phyloP scores from a whole-genome alignment of 2,113 vertebrate species.

The Tonatia bakeri region DNA sequence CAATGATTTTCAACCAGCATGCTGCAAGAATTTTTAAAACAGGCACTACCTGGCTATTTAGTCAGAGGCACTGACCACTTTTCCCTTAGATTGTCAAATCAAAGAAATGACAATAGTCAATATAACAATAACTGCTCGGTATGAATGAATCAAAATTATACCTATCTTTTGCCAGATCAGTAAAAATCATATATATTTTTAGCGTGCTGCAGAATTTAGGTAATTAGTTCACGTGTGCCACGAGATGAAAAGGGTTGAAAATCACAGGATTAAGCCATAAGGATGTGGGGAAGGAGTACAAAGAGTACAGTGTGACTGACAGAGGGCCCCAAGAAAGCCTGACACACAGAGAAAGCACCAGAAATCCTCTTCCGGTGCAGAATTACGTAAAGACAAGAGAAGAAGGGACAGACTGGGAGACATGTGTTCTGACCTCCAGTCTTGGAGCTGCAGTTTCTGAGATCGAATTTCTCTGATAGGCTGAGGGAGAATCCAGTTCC shows the following conservation, averaged over 20 bases:
- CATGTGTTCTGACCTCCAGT: background rate
- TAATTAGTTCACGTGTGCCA: no score
- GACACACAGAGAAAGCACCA: slow-evolving; percentile 1
- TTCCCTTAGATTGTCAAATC: no score
- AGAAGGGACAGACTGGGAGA: background rate
- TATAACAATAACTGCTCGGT: no score
- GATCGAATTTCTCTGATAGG: background rate
- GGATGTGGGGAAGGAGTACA: background rate
- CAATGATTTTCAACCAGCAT: background rate
- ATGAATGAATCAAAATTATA: no score
- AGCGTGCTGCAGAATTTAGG: no score
- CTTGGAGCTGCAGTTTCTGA: background rate
- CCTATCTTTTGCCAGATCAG: no score
- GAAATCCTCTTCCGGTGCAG: background rate
- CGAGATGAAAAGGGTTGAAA: background rate
- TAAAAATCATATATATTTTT: no score
- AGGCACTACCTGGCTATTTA: background rate
- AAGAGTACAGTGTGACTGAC: background rate
- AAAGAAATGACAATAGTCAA: no score
- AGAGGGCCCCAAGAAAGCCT: slow-evolving; percentile 25
- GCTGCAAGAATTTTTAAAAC: background rate
- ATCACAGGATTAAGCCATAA: background rate
- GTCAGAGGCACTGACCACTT: no score
- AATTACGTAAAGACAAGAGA: background rate
- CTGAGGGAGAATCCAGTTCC: background rate